Conservation (phyloP, 2,888 invertebrate genomes). For the Steromphala cineraria region DNA sequence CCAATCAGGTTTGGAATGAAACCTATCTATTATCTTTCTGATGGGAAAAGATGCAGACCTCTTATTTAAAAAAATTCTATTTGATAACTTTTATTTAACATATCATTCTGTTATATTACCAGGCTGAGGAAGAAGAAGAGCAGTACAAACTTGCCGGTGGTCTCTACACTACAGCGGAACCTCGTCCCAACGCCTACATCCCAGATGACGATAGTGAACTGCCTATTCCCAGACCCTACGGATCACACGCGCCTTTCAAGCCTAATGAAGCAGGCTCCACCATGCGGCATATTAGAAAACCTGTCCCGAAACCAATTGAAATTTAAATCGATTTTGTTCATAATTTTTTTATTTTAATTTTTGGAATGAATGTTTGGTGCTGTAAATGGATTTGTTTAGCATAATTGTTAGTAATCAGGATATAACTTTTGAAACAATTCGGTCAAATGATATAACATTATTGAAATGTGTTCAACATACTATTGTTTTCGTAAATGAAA, state of each 20-base stretch:
- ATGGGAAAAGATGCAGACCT: too few relatives aligned
- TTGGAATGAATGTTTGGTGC: background rate
- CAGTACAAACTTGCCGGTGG: constrained; percentile 73
- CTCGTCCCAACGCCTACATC: constrained; percentile 75
- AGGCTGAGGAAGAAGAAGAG: constrained; percentile 72
- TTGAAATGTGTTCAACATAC: too few relatives aligned
- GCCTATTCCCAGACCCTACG: constrained; percentile 75
- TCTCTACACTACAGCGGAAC: constrained; percentile 73
- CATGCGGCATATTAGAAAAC: constrained; percentile 75
- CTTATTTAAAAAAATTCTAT: too few relatives aligned
- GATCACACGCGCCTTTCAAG: constrained; percentile 75
- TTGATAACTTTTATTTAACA: too few relatives aligned
- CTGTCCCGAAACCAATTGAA: constrained; percentile 75
- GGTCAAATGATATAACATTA: too few relatives aligned
- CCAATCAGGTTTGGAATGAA: too few relatives aligned
- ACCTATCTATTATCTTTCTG: too few relatives aligned
- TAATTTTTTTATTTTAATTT: background rate
- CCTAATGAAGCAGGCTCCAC: constrained; percentile 73
- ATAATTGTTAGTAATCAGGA: background rate
- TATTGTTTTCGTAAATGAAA: too few relatives aligned
- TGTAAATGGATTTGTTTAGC: background rate
- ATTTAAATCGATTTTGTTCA: constrained; percentile 57
- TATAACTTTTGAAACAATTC: too few relatives aligned
- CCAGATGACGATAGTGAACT: constrained; percentile 74
- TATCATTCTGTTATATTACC: background rate